Percentiles rank a stretch among this genome's conserved stretches.
Evolutionary conservation across 2,113 vertebrate species (phyloP).

Genomic region (Silurus meridionalis): DNA sequence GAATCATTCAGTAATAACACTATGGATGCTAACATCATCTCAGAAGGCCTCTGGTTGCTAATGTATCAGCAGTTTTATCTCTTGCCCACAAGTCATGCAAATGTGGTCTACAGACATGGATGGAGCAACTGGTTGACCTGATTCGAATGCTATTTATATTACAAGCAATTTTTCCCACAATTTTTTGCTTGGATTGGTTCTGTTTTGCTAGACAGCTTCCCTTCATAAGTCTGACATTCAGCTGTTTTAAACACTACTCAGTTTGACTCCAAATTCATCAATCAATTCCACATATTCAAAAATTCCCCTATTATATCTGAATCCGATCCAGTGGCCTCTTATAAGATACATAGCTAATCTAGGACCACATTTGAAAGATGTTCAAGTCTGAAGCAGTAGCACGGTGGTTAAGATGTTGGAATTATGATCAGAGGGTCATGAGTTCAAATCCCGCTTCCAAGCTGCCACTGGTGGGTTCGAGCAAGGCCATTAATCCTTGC

Average conservation of each 20-base stretch:
- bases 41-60: background rate
- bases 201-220: background rate
- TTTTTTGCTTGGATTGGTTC: background rate
- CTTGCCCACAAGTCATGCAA: background rate
- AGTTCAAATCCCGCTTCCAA: too few species aligned
- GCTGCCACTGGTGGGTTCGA: too few species aligned
- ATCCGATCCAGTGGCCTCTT: background rate
- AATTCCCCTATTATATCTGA: background rate
- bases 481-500: too few species aligned
- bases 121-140: background rate
- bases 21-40: conserved; percentile 18
- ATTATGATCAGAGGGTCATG: too few species aligned
- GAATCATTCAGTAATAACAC: conserved; percentile 11
- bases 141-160: background rate
- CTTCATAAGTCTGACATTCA: background rate
- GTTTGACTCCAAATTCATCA: background rate
- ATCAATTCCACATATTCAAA: background rate
- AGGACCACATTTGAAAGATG: background rate
- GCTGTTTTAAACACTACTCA: background rate
- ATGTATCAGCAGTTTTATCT: background rate
- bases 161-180: background rate
- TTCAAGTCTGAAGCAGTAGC: background rate
- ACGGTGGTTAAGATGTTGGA: too few species aligned
- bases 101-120: background rate
- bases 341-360: background rate